Evolutionary conservation across 2,888 invertebrate species (phyloP).

Genomic region (Meiosimyza platycephala): DNA sequence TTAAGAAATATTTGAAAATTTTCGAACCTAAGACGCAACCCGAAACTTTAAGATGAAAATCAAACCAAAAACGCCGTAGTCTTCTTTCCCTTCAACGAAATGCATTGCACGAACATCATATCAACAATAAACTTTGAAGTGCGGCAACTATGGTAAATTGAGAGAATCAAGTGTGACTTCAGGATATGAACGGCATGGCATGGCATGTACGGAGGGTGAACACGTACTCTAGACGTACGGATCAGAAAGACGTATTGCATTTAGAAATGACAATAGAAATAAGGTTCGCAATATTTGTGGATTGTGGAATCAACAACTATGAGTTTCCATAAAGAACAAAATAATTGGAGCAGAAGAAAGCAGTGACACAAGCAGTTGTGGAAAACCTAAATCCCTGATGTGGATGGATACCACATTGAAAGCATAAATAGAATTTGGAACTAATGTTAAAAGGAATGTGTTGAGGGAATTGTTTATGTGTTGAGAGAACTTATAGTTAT

Average conservation of each 20-base stretch:
- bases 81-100: too few relatives aligned
- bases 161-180: too few relatives aligned
- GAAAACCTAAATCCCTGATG: too few relatives aligned
- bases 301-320: slow-evolving; percentile 18
- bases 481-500: slow-evolving; percentile 5
- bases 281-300: slow-evolving; percentile 3
- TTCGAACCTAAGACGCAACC: too few relatives aligned
- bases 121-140: too few relatives aligned
- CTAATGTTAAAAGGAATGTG: not conserved
- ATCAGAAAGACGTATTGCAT: not conserved
- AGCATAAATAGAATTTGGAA: not conserved
- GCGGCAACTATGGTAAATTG: too few relatives aligned
- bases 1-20: too few relatives aligned
- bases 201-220: not conserved
- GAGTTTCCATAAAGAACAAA: not conserved
- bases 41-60: too few relatives aligned
- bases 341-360: slow-evolving; percentile 32
- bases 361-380: not conserved
- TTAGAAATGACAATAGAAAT: slow-evolving; percentile 21
- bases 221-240: not conserved
- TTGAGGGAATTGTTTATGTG: not conserved
- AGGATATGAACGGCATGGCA: too few relatives aligned
- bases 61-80: too few relatives aligned
- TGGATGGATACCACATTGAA: too few relatives aligned
- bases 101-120: too few relatives aligned